Conservation (phyloP, 2,888 invertebrate genomes). For the Apocheima hispidaria region DNA sequence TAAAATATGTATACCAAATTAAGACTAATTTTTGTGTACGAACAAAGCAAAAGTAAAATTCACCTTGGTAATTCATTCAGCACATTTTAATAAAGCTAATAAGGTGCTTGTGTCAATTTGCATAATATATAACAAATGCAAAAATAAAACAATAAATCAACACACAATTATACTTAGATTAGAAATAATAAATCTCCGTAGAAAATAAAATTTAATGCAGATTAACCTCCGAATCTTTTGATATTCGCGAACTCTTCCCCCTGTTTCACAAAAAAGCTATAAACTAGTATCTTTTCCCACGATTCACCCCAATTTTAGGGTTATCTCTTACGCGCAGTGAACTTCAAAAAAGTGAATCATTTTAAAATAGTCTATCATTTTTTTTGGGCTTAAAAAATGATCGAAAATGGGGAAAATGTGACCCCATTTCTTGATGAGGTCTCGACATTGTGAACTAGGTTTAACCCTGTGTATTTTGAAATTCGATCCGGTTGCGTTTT, state of each 20-base stretch:
- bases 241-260: conserved; percentile 62
- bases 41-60: no score
- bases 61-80: no score
- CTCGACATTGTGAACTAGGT: conserved; percentile 76
- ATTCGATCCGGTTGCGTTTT: conserved; percentile 73
- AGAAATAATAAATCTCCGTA: conserved; percentile 45
- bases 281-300: conserved; percentile 68
- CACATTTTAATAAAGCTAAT: neutral
- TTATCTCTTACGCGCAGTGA: conserved; percentile 71
- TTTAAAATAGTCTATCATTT: conserved; percentile 73
- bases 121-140: conserved; percentile 1
- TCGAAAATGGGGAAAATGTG: conserved; percentile 67
- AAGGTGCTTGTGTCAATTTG: neutral
- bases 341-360: conserved; percentile 74
- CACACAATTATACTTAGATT: conserved; percentile 15
- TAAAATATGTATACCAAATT: no score
- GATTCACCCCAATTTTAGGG: conserved; percentile 81
- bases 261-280: conserved; percentile 47
- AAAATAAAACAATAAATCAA: conserved; percentile 25
- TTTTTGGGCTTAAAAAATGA: conserved; percentile 49
- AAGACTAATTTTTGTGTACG: no score
- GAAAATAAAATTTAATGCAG: conserved; percentile 60
- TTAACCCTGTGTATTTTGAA: conserved; percentile 80
- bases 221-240: conserved; percentile 69
- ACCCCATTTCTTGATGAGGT: conserved; percentile 83